phyloP scores from a whole-genome alignment of 23 tunicate species.

The Aplidium turbinatum region DNA sequence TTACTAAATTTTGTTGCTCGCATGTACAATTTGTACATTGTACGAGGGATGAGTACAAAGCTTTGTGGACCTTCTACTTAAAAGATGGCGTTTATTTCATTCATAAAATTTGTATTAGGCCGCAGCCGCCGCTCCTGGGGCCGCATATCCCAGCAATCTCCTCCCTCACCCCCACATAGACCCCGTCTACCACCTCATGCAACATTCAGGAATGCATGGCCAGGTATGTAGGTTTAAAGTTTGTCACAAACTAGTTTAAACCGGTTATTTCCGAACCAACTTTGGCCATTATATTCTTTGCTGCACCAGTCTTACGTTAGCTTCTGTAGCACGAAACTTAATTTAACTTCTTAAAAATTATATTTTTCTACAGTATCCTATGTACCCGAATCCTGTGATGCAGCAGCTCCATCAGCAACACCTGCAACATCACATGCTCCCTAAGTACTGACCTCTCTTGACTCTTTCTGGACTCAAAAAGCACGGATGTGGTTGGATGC shows the following conservation, averaged over 20 bases:
- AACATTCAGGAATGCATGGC: conserved; percentile 78
- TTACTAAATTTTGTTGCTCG: too few species aligned
- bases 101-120: conserved; percentile 32
- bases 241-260: too few species aligned
- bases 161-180: conserved; percentile 74
- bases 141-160: conserved; percentile 74
- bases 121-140: conserved; percentile 45
- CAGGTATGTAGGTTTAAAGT: conserved; percentile 26
- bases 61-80: too few species aligned
- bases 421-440: conserved; percentile 66
- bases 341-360: too few species aligned
- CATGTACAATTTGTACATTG: too few species aligned
- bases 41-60: too few species aligned
- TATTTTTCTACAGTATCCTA: conserved; percentile 50
- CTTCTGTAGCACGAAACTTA: too few species aligned
- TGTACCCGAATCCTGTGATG: conserved; percentile 76
- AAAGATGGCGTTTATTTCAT: too few species aligned
- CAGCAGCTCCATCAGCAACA: conserved; percentile 79
- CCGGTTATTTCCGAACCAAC: too few species aligned
- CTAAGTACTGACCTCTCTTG: conserved; percentile 43
- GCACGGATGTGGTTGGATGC: too few species aligned
- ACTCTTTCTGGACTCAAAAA: not conserved
- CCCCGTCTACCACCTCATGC: conserved; percentile 90
- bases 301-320: too few species aligned
- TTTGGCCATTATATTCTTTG: too few species aligned